phyloP scores from a whole-genome alignment of 1,140 invertebrate genomes.

The Planococcus citri region DNA sequence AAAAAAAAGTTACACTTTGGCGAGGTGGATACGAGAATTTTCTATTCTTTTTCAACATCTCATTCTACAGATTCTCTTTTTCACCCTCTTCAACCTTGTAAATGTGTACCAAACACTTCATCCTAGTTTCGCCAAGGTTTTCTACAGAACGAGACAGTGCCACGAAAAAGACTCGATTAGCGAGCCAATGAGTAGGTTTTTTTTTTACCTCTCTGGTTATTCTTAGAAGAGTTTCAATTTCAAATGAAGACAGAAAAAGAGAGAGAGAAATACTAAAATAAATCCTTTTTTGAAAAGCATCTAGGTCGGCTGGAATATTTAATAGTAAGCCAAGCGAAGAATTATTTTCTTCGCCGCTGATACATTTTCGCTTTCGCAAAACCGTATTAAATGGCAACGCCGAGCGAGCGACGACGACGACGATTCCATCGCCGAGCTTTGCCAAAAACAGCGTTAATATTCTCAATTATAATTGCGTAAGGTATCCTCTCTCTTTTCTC shows the following conservation, averaged over 20 bases:
- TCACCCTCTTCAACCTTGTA: no score
- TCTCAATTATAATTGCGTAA: constrained; percentile 4
- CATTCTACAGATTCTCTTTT: no score
- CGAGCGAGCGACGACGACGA: not conserved
- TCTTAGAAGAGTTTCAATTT: no score
- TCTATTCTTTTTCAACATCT: no score
- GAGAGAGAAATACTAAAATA: not conserved
- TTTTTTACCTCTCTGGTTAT: not conserved
- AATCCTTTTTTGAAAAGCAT: not conserved
- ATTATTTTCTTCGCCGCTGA: not conserved
- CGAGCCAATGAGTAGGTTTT: no score
- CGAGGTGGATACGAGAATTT: no score
- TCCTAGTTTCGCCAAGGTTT: no score
- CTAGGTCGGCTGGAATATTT: not conserved
- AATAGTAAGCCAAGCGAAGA: not conserved
- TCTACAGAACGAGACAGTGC: no score
- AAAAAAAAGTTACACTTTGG: no score
- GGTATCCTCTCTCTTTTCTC: not conserved
- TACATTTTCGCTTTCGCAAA: not conserved
- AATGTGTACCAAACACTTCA: no score
- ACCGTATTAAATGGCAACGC: not conserved
- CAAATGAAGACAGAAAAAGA: no score
- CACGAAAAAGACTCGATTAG: no score
- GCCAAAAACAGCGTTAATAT: not conserved
- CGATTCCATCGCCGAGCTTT: not conserved